Base-by-base conservation (phyloP, 2,113 vertebrate species). In the Paramisgurnus dabryanus region DNA sequence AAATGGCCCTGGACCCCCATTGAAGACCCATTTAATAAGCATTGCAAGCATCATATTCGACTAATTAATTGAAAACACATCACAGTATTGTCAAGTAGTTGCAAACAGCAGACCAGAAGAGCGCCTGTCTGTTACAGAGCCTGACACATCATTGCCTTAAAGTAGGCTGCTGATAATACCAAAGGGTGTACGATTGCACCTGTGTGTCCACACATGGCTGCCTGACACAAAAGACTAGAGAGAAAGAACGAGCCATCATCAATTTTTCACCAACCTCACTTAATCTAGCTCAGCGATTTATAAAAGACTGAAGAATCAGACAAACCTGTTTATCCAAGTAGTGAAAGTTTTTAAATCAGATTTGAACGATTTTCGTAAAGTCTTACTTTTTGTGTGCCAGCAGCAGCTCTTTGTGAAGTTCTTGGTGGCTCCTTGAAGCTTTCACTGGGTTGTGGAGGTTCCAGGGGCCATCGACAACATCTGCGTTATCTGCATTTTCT, bases 361-460 rank as follows among this genome's bases (percentile, higher is more conserved):
- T 22, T 53, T 17, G 39, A 17, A 61, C 2, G 10, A 5, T 27
- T 61, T 27, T 34, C 27, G 50, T 7, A 45, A 43, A n/a, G 15
- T 76, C 90, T 82, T 88, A 92, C 92, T 89, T 90, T 68, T 83
- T 93, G 82, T 93, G 91, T 13, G 91, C 87, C 78, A 92, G 87
- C 0, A 93, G 86, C 66, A 93, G 87, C 63, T 93, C 92, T 70
- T 87, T 91, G 85, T 92, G 92, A 9, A 93, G 91, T 80, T 91
- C 89, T 39, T 92, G 90, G 64, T 93, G 92, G 58, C 85, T 87
- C 82, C 89, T 88, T n/a, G 89, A 86, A 3, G 80, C 39, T 73
- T 89, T 91, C 2, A 85, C 57, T 4, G 85, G 80, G 69, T 83
- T 88, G 4, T 68, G 60, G 17, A 78, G 78, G 76, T 69, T 85